Evolutionary conservation across 2,113 vertebrate species (phyloP), one percentile per base, ranked within the genome.

Genomic region (Ceuthmochares aereus): DNA sequence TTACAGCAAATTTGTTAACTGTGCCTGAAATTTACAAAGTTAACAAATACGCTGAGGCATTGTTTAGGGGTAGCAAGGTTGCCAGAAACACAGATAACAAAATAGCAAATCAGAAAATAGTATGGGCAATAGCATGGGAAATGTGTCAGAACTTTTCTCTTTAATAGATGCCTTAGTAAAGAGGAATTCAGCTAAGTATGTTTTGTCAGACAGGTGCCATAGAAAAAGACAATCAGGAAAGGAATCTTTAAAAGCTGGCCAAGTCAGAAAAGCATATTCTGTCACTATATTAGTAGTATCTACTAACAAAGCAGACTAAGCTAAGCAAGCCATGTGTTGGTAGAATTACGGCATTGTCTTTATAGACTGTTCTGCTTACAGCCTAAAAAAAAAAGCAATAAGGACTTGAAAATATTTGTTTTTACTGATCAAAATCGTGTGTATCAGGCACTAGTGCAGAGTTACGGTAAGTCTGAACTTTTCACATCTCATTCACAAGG

Each of bases 401-500:
- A 88, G 2, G 25, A 30, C 52, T 88, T 84, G 37, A 93, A 93
- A 89, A 72, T 32, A 52, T 67, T 86, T 92, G 60, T 0, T 64
- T 96, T 94, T 90, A 40, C 75, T 68, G 52, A 75, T 87, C 16
- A 3, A 93, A 89, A 92, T 82, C 27, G 76, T 90, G 60, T 49
- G 45, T 73, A 92, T 72, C 92, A 60, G 62, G 40, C 62, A 82
- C 52, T 54, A 87, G 60, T 3, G 2, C 14, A 29, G 59, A 93
- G 66, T 96, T 97, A 96, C 76, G 2, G 96, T 95, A 96, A 96
- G 92, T 9, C 66, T 95, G 93, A 97, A 96, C 93, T 96, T 96
- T 96, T 97, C 90, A 94, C 88, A 93, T 96, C 76, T 81, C 90
- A 94, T 96, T 94, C 95, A 94, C 75, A 90, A 95, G 83, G 87